phyloP scores from a whole-genome alignment of 1,140 invertebrate genomes.

The Penaeus chinensis region DNA sequence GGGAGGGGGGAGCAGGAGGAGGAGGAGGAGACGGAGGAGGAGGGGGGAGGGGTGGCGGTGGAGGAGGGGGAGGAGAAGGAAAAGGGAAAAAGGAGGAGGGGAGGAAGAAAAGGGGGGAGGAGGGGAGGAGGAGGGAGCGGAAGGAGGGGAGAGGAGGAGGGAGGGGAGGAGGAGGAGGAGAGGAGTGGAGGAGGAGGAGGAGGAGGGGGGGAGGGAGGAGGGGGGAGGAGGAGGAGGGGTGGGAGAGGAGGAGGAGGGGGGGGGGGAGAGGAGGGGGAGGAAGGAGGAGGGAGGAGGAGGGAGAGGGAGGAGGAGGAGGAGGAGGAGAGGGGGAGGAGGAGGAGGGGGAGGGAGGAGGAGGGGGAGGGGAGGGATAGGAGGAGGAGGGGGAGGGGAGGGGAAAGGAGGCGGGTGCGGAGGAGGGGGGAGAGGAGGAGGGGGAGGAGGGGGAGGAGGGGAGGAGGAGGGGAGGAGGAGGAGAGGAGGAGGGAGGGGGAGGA shows the following conservation, averaged over 20 bases:
- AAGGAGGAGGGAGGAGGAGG: too few relatives aligned
- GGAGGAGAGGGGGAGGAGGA: background rate
- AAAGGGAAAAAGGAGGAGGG: background rate
- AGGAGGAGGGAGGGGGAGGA: background rate
- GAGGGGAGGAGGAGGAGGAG: background rate
- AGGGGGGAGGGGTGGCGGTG: background rate
- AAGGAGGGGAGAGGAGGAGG: background rate
- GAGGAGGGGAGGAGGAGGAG: background rate
- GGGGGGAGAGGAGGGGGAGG: too few relatives aligned
- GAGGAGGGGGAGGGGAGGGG: background rate
- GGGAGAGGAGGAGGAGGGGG: too few relatives aligned
- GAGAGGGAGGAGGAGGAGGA: too few relatives aligned
- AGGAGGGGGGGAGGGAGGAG: too few relatives aligned
- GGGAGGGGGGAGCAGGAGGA: background rate
- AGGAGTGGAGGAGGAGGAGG: too few relatives aligned
- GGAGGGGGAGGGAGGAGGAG: background rate
- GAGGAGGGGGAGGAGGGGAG: background rate
- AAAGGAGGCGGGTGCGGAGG: background rate
- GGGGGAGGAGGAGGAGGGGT: too few relatives aligned
- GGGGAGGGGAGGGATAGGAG: background rate
- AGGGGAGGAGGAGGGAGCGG: background rate
- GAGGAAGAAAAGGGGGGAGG: background rate
- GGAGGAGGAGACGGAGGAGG: background rate
- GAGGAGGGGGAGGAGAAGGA: background rate
- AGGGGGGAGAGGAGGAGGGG: background rate